Evolutionary conservation across 2,888 invertebrate species (phyloP).

Genomic region (Ceriagrion tenellum): DNA sequence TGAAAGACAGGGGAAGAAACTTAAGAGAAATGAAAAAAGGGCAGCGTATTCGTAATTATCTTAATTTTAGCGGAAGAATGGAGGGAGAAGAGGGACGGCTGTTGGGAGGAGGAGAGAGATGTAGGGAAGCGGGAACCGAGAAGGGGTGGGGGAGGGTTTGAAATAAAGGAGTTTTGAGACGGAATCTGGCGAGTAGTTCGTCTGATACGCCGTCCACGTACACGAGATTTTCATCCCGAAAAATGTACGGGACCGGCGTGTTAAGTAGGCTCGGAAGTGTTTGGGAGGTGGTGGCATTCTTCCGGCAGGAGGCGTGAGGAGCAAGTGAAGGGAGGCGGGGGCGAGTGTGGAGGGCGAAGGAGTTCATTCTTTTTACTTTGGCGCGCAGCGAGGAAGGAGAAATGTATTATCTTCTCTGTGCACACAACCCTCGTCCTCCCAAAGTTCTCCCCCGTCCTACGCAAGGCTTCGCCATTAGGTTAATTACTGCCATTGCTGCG

Average conservation of each 20-base stretch:
- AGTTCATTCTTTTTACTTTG: not conserved
- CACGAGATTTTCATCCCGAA: constrained; percentile 55
- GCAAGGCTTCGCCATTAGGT: constrained; percentile 50
- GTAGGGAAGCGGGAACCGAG: too few relatives aligned
- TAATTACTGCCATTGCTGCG: constrained; percentile 39
- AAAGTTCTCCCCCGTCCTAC: constrained; percentile 12
- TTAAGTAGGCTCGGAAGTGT: constrained; percentile 51
- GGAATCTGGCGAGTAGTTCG: constrained; percentile 53
- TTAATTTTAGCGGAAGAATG: constrained; percentile 62
- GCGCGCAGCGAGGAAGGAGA: not conserved
- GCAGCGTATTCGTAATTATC: constrained; percentile 40
- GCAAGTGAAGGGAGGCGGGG: not conserved
- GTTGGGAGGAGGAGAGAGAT: not conserved
- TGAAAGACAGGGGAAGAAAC: not conserved
- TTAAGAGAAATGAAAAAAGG: not conserved
- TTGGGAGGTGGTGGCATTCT: not conserved
- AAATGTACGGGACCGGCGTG: constrained; percentile 60
- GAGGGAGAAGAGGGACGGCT: not conserved
- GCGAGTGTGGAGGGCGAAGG: not conserved
- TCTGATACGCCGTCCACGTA: constrained; percentile 50
- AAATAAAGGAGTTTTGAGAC: constrained; percentile 34
- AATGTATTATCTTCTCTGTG: constrained; percentile 35
- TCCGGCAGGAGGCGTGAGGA: constrained; percentile 8
- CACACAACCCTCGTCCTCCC: not conserved
- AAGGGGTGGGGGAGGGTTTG: not conserved